Evolutionary conservation across 2,797 vertebrate species (phyloP).

Genomic region (Microcaecilia unicolor): DNA sequence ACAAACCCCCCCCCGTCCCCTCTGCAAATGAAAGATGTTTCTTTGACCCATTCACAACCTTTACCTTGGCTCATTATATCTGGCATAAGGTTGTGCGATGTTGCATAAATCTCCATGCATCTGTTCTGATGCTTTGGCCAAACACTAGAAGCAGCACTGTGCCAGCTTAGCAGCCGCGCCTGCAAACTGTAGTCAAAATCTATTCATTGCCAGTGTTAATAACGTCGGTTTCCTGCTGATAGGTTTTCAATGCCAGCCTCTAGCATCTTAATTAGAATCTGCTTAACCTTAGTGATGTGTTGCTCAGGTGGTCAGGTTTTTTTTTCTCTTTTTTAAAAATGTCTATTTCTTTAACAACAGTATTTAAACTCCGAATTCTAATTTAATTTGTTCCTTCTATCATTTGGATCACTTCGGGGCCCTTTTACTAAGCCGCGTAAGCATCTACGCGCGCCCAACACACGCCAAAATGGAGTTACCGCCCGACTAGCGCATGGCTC

Average conservation of each 20-base stretch:
- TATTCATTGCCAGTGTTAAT: conserved; percentile 38
- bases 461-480: too few species aligned
- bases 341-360: neutral
- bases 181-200: conserved; percentile 30
- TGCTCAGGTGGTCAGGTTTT: conserved; percentile 21
- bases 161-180: conserved; percentile 33
- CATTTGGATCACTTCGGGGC: too few species aligned
- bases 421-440: too few species aligned
- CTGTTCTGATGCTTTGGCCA: conserved; percentile 43
- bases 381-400: too few species aligned
- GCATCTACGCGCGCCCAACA: too few species aligned
- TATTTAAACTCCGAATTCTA: too few species aligned
- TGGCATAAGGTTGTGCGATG: conserved; percentile 33
- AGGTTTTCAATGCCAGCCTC: conserved; percentile 32
- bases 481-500: too few species aligned
- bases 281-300: conserved; percentile 15
- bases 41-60: conserved; percentile 37
- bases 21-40: too few species aligned
- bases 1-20: too few species aligned
- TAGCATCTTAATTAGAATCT: conserved; percentile 50
- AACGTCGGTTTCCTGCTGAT: conserved; percentile 38
- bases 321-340: too few species aligned
- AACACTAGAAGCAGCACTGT: conserved; percentile 25
- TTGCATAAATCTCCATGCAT: conserved; percentile 37
- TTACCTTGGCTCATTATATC: conserved; percentile 38